Conservation (phyloP, 2,113 vertebrate genomes). For the Mastomys coucha region DNA sequence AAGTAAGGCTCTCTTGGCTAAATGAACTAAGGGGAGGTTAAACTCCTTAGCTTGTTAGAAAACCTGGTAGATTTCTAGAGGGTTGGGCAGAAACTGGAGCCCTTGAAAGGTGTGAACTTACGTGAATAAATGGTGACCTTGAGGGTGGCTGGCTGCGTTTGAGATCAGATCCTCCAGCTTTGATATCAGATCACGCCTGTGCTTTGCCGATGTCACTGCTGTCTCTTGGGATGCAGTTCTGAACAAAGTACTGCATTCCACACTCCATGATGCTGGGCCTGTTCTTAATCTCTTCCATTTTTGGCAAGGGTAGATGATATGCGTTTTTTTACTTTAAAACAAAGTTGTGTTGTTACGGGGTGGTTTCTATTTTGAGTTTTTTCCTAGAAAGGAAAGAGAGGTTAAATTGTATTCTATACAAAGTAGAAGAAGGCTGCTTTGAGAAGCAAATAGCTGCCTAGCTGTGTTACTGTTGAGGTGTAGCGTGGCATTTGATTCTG, state of each 20-base stretch:
- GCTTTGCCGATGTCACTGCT: not conserved
- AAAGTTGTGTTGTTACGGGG: conserved; percentile 29
- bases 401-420: not conserved
- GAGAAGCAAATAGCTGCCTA: not conserved
- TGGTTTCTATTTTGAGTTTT: conserved; percentile 40
- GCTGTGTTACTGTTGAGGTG: not conserved
- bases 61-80: conserved; percentile 41
- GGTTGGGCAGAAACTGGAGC: not conserved
- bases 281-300: not conserved
- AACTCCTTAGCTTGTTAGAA: not conserved
- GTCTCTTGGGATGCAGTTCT: not conserved
- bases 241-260: not conserved
- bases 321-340: conserved; percentile 51
- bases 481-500: conserved; percentile 3
- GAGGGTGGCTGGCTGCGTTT: not conserved
- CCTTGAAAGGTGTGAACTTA: not conserved
- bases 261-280: not conserved
- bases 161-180: not conserved
- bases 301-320: not conserved
- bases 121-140: not conserved
- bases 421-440: conserved; percentile 40
- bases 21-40: not conserved
- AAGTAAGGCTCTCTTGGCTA: not conserved
- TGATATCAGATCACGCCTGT: not conserved
- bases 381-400: conserved; percentile 30